Conservation (phyloP, 2,888 invertebrate genomes). For the Harpagoxenus sublaevis region DNA sequence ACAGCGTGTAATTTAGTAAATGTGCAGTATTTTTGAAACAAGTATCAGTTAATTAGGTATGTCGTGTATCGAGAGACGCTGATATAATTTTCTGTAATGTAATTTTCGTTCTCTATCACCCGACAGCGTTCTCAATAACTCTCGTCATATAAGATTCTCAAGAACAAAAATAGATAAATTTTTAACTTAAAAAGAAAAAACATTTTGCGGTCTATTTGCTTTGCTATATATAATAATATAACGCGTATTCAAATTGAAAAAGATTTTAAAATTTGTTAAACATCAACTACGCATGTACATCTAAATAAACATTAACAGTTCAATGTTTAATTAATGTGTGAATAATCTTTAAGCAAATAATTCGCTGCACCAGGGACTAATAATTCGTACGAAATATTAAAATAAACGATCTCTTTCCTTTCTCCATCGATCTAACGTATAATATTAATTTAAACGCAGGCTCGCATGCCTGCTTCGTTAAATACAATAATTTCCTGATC, state of each 20-base stretch:
- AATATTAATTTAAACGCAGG: neutral
- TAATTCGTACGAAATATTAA: neutral
- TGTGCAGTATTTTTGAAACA: neutral
- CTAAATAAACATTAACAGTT: neutral
- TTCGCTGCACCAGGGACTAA: neutral
- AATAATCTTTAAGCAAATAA: neutral
- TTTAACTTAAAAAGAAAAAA: neutral
- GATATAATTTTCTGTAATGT: slow-evolving; percentile 29
- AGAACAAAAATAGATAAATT: neutral
- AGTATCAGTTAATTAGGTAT: slow-evolving; percentile 25
- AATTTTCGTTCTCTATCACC: slow-evolving; percentile 4
- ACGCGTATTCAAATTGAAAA: neutral
- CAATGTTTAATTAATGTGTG: neutral
- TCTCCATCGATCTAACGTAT: neutral
- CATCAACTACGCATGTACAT: neutral
- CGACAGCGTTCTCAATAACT: neutral
- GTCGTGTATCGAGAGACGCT: neutral
- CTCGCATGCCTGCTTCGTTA: neutral
- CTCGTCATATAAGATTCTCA: neutral
- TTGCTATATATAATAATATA: neutral
- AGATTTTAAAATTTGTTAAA: neutral
- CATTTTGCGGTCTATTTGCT: neutral
- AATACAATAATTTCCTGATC: slow-evolving; percentile 22
- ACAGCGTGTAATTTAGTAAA: slow-evolving; percentile 36
- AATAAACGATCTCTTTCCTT: neutral